These are phyloP conservation scores for Peromyscus eremicus DNA, from an alignment of 2,797 vertebrate genomes.

Conservation along the genomic window DNA sequence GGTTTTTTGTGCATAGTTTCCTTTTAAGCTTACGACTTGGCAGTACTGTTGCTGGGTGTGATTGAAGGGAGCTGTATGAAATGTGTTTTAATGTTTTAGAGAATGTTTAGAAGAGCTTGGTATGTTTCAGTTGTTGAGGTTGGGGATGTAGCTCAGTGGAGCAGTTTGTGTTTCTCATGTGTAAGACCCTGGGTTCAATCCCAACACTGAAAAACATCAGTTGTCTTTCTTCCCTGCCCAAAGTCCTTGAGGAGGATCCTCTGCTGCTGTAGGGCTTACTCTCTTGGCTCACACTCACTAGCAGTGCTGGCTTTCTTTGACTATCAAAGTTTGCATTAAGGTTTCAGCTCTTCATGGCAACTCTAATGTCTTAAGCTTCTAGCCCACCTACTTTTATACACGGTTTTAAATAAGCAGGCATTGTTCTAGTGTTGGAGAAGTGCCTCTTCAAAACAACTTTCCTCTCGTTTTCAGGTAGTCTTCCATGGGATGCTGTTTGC, in stretches of 20 bases:
- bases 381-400: background rate
- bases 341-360: slow-evolving; percentile 39
- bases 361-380: background rate
- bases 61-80: slow-evolving; percentile 45
- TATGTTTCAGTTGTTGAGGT: background rate
- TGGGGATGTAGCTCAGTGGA: background rate
- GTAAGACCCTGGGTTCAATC: background rate
- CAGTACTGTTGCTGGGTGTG: slow-evolving; percentile 41
- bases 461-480: slow-evolving; percentile 91
- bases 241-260: no score
- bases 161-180: background rate
- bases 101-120: background rate
- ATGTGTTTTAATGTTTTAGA: slow-evolving; percentile 28
- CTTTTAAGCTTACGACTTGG: background rate
- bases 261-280: background rate
- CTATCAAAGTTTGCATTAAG: slow-evolving; percentile 3
- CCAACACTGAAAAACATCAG: background rate
- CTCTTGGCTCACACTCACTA: background rate
- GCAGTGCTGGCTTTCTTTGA: background rate
- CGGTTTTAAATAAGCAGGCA: slow-evolving; percentile 27
- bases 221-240: background rate
- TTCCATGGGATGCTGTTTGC: slow-evolving; percentile 98
- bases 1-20: background rate
- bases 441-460: slow-evolving; percentile 51
- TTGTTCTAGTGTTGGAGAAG: slow-evolving; percentile 31